Percentiles rank a stretch among this genome's conserved stretches.
Evolutionary conservation across 2,888 invertebrate species (phyloP).

Genomic region (Athripsodes cinereus): DNA sequence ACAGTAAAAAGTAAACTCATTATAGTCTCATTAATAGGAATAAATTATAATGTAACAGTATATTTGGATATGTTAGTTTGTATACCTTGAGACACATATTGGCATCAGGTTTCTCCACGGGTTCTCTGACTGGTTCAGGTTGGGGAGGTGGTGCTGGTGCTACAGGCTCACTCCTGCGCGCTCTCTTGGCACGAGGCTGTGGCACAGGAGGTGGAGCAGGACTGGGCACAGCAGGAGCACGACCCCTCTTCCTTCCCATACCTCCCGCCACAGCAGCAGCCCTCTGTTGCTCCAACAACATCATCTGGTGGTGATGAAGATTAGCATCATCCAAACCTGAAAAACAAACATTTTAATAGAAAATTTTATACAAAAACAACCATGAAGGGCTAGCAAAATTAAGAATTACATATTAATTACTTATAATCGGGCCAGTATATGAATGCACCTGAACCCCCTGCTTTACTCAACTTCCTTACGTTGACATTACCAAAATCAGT

Average conservation of each 20-base stretch:
- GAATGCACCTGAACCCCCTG: too few relatives aligned
- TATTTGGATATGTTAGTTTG: too few relatives aligned
- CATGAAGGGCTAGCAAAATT: too few relatives aligned
- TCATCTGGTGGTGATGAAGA: conserved; percentile 53
- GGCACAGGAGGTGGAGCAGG: conserved; percentile 32
- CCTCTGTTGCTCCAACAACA: conserved; percentile 52
- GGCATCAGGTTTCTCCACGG: conserved; percentile 74
- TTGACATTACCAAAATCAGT: too few relatives aligned
- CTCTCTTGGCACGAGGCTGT: conserved; percentile 27
- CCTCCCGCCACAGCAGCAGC: conserved; percentile 37
- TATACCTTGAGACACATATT: conserved; percentile 74
- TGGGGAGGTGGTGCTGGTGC: conserved; percentile 34
- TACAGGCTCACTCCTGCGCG: conserved; percentile 41
- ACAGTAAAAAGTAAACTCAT: too few relatives aligned
- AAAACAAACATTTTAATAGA: too few relatives aligned
- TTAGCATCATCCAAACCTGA: conserved; percentile 43
- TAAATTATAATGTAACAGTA: too few relatives aligned
- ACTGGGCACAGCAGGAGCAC: conserved; percentile 31
- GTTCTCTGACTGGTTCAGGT: conserved; percentile 57
- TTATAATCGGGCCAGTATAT: too few relatives aligned
- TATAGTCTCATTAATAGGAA: too few relatives aligned
- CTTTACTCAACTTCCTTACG: too few relatives aligned
- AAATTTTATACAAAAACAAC: too few relatives aligned
- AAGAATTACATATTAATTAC: too few relatives aligned
- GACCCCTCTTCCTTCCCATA: conserved; percentile 31